Conservation (phyloP, 2,888 invertebrate genomes). For the Prostheceraeus crozeri region DNA sequence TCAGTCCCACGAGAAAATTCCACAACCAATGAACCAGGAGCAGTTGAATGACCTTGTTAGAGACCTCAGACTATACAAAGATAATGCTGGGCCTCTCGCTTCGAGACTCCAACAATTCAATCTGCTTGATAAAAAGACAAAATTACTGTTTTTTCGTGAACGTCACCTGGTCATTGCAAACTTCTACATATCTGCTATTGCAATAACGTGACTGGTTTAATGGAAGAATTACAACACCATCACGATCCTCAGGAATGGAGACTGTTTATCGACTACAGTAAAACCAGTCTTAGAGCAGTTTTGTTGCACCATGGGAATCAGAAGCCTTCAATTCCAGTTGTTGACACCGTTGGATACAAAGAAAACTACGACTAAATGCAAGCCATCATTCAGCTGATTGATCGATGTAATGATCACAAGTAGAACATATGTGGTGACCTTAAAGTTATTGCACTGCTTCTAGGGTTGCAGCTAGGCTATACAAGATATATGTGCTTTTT, state of each 20-base stretch:
- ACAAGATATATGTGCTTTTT: conserved; percentile 26
- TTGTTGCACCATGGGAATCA: neutral
- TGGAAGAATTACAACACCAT: neutral
- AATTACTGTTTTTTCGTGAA: too few relatives aligned
- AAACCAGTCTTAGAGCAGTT: conserved; percentile 4
- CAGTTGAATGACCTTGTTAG: neutral
- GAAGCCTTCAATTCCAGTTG: neutral
- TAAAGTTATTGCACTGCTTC: conserved; percentile 8
- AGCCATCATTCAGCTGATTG: too few relatives aligned
- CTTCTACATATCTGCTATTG: conserved; percentile 2
- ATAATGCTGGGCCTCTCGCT: neutral
- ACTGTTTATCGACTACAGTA: neutral
- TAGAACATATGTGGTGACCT: conserved; percentile 15
- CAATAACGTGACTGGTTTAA: neutral
- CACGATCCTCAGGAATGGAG: neutral
- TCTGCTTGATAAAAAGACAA: too few relatives aligned
- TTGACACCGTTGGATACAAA: too few relatives aligned
- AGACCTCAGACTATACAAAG: neutral
- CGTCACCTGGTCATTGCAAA: too few relatives aligned
- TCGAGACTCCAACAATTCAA: too few relatives aligned
- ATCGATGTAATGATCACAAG: conserved; percentile 15
- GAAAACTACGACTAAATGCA: too few relatives aligned
- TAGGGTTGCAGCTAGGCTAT: conserved; percentile 24
- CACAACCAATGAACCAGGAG: neutral
- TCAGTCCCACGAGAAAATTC: neutral